phyloP scores from a whole-genome alignment of 1,140 invertebrate species.

The Goniozus legneri region DNA sequence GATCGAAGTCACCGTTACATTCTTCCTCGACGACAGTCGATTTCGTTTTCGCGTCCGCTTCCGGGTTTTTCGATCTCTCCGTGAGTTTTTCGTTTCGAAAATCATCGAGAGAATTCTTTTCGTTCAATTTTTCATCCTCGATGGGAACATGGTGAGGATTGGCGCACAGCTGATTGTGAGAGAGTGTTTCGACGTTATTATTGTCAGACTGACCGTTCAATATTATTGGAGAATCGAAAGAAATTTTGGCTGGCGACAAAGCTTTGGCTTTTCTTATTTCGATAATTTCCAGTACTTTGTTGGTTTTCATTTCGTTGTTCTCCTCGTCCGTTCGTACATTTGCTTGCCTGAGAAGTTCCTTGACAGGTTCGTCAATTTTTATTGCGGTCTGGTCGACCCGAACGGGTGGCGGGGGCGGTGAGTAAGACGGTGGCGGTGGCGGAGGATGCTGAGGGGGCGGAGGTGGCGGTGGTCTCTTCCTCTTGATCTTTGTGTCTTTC shows the following conservation, averaged over 20 bases:
- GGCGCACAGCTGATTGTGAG: background rate
- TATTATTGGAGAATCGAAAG: background rate
- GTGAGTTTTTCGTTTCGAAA: background rate
- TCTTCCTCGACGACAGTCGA: background rate
- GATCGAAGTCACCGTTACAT: background rate
- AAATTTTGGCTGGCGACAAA: conserved; percentile 1
- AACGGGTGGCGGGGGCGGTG: no score
- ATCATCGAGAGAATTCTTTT: conserved; percentile 6
- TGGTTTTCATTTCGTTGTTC: conserved; percentile 8
- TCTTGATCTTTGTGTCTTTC: conserved; percentile 39
- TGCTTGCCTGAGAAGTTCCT: background rate
- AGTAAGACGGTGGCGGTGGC: conserved; percentile 13
- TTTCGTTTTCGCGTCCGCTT: background rate
- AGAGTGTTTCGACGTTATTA: background rate
- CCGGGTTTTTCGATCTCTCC: background rate
- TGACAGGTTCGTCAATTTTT: no score
- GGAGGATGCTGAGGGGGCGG: conserved; percentile 42
- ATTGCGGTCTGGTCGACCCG: no score
- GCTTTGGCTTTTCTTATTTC: conserved; percentile 31
- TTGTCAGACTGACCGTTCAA: background rate
- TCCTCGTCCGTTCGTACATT: background rate
- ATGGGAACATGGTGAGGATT: conserved; percentile 6
- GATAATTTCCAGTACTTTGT: conserved; percentile 38
- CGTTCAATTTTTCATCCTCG: conserved; percentile 13
- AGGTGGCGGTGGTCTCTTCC: conserved; percentile 51